phyloP scores from a whole-genome alignment of 2,113 vertebrate genomes.

The Eretmochelys imbricata region DNA sequence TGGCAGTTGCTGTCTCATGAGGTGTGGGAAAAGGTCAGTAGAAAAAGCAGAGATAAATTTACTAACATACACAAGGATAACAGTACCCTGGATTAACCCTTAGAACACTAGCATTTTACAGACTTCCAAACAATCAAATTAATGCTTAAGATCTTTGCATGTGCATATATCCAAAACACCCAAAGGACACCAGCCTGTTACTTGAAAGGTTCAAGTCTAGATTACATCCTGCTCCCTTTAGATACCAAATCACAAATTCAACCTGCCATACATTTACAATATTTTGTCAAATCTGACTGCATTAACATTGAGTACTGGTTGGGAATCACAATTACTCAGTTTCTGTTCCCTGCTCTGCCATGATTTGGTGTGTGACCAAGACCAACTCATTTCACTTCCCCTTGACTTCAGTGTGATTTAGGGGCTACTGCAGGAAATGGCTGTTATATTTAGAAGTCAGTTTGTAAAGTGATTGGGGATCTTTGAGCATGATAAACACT shows the following conservation, averaged over 20 bases:
- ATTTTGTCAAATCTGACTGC: neutral
- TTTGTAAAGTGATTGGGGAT: neutral
- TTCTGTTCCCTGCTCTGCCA: neutral
- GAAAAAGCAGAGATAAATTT: conserved; percentile 38
- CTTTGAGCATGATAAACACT: neutral
- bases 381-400: fast-evolving
- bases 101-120: neutral
- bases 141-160: neutral
- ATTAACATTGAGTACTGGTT: fast-evolving
- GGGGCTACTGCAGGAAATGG: fast-evolving
- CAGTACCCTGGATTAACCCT: conserved; percentile 47
- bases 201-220: neutral
- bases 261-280: neutral
- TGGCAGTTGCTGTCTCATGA: neutral
- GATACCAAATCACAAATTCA: neutral
- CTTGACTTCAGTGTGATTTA: neutral
- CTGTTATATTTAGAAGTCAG: neutral
- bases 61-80: conserved; percentile 3
- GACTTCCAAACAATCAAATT: fast-evolving
- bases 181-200: neutral
- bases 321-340: neutral
- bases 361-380: fast-evolving
- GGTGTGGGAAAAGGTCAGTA: conserved; percentile 36
- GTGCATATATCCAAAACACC: fast-evolving
- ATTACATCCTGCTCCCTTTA: neutral